Percentiles rank a stretch among this genome's conserved stretches.
Conservation (phyloP, 2,113 vertebrate genomes). For the Noctilio leporinus region DNA sequence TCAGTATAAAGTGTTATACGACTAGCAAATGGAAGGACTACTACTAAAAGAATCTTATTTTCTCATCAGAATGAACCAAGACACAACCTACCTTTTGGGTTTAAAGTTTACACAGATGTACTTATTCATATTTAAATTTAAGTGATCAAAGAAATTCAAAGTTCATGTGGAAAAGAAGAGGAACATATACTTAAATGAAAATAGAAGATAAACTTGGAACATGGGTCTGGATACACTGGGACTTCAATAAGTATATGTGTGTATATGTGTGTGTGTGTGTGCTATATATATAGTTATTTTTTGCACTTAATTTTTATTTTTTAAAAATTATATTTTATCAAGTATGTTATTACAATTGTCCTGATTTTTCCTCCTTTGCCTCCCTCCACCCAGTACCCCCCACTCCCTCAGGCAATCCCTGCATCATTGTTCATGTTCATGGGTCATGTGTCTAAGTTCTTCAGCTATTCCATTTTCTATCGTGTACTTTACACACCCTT, state of each 20-base stretch:
- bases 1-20: neutral
- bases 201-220: neutral
- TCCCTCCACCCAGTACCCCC: too few species aligned
- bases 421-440: too few species aligned
- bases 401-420: too few species aligned
- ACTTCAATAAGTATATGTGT: neutral
- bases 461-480: too few species aligned
- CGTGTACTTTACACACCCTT: too few species aligned
- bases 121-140: neutral
- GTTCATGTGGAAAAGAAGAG: neutral
- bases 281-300: too few species aligned
- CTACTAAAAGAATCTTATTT: neutral
- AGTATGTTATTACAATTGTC: too few species aligned
- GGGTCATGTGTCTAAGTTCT: too few species aligned
- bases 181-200: neutral
- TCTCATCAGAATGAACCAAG: neutral
- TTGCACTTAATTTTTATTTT: too few species aligned
- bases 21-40: neutral
- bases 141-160: slow-evolving; percentile 25
- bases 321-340: too few species aligned
- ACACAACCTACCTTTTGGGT: neutral
- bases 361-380: too few species aligned
- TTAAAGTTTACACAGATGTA: slow-evolving; percentile 2
- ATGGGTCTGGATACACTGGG: neutral
- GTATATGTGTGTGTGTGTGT: too few species aligned